Conservation (phyloP, 53 echinoderm and acorn worm genomes). For the Mesocentrotus franciscanus region DNA sequence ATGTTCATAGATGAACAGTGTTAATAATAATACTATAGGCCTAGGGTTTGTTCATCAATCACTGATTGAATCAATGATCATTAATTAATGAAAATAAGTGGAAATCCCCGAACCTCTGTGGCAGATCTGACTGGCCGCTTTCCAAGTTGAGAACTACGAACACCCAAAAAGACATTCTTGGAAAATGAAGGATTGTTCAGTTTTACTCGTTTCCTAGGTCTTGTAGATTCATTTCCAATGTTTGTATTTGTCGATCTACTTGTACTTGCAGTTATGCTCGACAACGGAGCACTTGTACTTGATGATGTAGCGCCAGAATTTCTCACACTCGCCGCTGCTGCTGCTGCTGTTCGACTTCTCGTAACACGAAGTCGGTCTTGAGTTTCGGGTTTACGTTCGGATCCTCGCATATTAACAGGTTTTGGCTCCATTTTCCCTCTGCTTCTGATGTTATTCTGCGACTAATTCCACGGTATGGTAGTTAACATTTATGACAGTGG, state of each 20-base stretch:
- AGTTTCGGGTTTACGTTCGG: not conserved
- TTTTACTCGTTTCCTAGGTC: slow-evolving; percentile 46
- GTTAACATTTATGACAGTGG: slow-evolving; percentile 3
- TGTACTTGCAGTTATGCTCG: not conserved
- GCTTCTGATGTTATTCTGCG: not conserved
- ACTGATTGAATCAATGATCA: too few species aligned
- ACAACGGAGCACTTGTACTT: too few species aligned
- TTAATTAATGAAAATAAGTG: not conserved
- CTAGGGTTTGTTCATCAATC: too few species aligned
- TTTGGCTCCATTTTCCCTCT: slow-evolving; percentile 11
- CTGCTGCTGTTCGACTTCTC: slow-evolving; percentile 43
- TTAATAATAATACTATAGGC: too few species aligned
- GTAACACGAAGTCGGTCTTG: slow-evolving; percentile 10
- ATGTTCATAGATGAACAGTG: too few species aligned
- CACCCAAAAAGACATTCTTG: slow-evolving; percentile 38
- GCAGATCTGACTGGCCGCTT: slow-evolving; percentile 46
- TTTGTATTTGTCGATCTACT: not conserved
- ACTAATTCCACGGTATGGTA: not conserved
- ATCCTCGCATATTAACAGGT: not conserved
- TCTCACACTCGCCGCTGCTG: slow-evolving; percentile 33
- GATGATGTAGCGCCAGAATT: not conserved
- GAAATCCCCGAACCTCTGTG: slow-evolving; percentile 48
- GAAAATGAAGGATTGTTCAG: not conserved
- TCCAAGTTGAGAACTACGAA: slow-evolving; percentile 49
- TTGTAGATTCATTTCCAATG: not conserved